Conservation (phyloP, 2,888 invertebrate genomes). For the Torymus auratus region DNA sequence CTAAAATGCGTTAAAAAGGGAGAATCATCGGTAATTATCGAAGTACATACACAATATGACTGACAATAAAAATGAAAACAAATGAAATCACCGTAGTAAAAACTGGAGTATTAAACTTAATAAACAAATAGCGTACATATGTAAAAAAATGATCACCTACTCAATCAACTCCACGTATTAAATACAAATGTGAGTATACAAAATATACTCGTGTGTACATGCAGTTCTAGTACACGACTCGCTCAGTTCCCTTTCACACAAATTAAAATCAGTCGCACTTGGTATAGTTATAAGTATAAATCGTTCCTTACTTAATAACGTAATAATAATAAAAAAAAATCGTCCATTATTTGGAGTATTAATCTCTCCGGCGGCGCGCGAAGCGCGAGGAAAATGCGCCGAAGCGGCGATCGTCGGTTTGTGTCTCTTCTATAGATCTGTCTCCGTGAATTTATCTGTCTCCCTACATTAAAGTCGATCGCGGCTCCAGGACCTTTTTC, state of each 20-base stretch:
- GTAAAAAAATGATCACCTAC: conserved; percentile 50
- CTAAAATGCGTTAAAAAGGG: conserved; percentile 36
- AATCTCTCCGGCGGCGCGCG: conserved; percentile 31
- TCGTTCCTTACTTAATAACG: conserved; percentile 33
- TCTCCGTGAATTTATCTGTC: conserved; percentile 1
- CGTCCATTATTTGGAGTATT: conserved; percentile 54
- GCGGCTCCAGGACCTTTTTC: conserved; percentile 67
- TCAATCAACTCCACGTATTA: conserved; percentile 51
- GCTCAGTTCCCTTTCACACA: conserved; percentile 44
- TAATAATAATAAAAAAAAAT: conserved; percentile 39
- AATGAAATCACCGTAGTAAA: conserved; percentile 49
- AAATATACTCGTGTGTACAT: conserved; percentile 32
- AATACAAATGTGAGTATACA: conserved; percentile 54
- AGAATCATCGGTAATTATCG: conserved; percentile 39
- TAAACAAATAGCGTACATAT: conserved; percentile 45
- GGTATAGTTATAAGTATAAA: conserved; percentile 50
- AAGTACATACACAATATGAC: conserved; percentile 52
- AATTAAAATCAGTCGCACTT: conserved; percentile 54
- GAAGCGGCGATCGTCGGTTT: conserved; percentile 66
- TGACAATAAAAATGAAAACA: conserved; percentile 51
- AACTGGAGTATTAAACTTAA: conserved; percentile 50
- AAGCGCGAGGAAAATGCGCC: conserved; percentile 62
- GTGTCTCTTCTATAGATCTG: conserved; percentile 2
- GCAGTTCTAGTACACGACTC: conserved; percentile 45
- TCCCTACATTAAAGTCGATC: conserved; percentile 61